Evolutionary conservation across 2,113 vertebrate genomes (phyloP).

Genomic region (Melanerpes aurifrons): DNA sequence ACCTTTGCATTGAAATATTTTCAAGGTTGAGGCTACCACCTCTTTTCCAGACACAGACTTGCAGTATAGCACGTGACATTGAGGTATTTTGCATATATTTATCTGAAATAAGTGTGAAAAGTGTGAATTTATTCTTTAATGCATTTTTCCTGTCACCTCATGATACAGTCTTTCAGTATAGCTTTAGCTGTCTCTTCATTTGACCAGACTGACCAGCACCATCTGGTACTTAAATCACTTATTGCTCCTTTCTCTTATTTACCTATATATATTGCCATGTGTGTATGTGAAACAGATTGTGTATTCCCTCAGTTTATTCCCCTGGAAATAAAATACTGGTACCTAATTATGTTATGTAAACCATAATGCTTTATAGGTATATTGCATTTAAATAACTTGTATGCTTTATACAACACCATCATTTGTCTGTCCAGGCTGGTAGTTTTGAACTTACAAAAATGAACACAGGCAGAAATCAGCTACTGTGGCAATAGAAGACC

Average conservation of each 20-base stretch:
- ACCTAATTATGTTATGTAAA: not conserved
- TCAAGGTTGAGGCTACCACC: not conserved
- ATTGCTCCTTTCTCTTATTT: not conserved
- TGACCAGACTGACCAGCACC: not conserved
- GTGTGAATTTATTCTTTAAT: not conserved
- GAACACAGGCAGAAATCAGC: not conserved
- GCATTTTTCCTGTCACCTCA: not conserved
- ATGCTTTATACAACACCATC: not conserved
- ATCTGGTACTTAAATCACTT: not conserved
- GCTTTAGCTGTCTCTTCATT: not conserved
- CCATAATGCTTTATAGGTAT: not conserved
- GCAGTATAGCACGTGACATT: not conserved
- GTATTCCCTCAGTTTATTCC: not conserved
- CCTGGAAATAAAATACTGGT: not conserved
- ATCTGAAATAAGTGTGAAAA: not conserved
- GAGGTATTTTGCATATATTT: not conserved
- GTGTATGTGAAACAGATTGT: not conserved
- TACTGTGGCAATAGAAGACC: not conserved
- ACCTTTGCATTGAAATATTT: not conserved
- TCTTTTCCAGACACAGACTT: not conserved
- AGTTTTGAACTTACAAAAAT: not conserved
- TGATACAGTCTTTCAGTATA: not conserved
- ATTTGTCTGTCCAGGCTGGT: not conserved
- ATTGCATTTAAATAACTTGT: not conserved
- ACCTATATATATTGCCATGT: not conserved